Conservation (phyloP, 2,888 invertebrate species). For the Xanthia icteritia region DNA sequence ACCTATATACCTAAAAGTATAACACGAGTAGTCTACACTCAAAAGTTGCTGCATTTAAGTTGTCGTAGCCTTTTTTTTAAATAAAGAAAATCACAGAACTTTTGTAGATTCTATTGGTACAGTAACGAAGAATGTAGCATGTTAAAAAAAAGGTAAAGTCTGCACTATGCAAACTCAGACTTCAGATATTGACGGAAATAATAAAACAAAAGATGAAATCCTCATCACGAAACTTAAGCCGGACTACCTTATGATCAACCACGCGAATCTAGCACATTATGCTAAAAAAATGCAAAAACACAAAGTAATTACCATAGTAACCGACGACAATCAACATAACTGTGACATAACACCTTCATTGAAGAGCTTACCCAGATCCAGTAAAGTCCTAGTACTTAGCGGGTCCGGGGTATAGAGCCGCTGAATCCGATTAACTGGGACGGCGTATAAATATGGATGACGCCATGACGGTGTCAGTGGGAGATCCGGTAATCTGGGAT, state of each 20-base stretch:
- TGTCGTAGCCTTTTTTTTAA: no score
- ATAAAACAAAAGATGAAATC: not conserved
- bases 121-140: not conserved
- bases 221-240: not conserved
- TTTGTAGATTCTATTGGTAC: not conserved
- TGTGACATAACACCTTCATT: constrained; percentile 38
- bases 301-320: constrained; percentile 28
- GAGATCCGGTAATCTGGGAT: constrained; percentile 70
- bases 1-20: not conserved
- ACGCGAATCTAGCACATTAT: not conserved
- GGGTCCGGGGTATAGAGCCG: constrained; percentile 49
- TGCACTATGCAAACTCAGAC: no score
- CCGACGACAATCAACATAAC: constrained; percentile 12
- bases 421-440: constrained; percentile 70
- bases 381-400: constrained; percentile 52
- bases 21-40: not conserved
- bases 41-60: not conserved
- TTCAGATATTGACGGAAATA: not conserved
- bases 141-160: not conserved
- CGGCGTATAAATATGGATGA: constrained; percentile 74
- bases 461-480: constrained; percentile 69
- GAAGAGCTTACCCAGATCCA: constrained; percentile 40
- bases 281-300: not conserved
- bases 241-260: not conserved
- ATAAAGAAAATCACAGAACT: not conserved